Evolutionary conservation across 2,113 vertebrate species (phyloP).

Genomic region (Phoenicopterus ruber): DNA sequence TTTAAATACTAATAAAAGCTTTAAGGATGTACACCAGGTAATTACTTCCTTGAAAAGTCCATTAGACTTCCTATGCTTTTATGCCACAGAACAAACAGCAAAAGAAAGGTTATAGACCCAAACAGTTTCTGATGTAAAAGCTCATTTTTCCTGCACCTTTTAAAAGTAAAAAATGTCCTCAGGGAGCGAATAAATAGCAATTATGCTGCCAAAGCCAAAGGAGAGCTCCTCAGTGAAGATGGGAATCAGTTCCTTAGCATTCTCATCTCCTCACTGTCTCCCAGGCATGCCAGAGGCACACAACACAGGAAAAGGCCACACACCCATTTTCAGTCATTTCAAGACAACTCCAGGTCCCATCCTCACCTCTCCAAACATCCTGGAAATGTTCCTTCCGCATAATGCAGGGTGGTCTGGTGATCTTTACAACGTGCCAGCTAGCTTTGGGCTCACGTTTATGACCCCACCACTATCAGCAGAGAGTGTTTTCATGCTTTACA

Average conservation of each 20-base stretch:
- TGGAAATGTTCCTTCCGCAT: background rate
- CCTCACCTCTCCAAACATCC: background rate
- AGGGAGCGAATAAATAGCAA: background rate
- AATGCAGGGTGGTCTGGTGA: background rate
- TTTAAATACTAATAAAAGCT: slow-evolving; percentile 31
- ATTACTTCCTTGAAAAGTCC: slow-evolving; percentile 23
- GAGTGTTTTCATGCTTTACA: background rate
- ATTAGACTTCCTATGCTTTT: background rate
- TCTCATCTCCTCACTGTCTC: background rate
- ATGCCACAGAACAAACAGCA: background rate
- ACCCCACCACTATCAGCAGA: background rate
- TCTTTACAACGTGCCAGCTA: background rate
- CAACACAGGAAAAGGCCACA: background rate
- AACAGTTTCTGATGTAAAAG: background rate
- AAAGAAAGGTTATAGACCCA: background rate
- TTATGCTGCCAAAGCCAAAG: background rate
- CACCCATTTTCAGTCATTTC: background rate
- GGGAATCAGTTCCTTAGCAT: background rate
- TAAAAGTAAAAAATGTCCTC: background rate
- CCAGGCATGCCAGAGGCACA: background rate
- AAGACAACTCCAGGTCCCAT: background rate
- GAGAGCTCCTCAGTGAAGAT: background rate
- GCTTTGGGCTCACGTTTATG: background rate
- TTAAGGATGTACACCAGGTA: background rate
- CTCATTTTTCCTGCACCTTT: background rate